Conservation (phyloP, 2,113 vertebrate species). For the Ahaetulla prasina region DNA sequence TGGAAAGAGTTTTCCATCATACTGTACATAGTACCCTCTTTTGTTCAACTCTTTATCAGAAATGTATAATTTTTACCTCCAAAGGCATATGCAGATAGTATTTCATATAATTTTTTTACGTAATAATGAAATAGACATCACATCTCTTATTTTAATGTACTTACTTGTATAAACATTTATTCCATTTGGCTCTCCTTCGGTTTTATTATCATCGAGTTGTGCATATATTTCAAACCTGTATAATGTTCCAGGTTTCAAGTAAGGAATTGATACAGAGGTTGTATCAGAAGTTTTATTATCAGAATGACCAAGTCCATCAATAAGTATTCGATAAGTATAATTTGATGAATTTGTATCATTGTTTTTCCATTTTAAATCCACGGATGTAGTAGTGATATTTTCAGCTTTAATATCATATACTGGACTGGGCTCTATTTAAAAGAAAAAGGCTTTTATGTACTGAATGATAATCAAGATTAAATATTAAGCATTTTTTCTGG, state of each 20-base stretch:
- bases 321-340: rapidly evolving
- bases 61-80: background rate
- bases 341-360: background rate
- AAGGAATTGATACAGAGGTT: background rate
- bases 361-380: constrained; percentile 38
- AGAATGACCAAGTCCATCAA: background rate
- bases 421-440: constrained; percentile 16
- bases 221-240: background rate
- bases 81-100: background rate
- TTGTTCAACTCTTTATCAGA: background rate
- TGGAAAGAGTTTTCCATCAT: background rate
- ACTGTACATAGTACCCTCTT: background rate
- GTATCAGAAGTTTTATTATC: rapidly evolving
- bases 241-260: background rate
- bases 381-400: background rate
- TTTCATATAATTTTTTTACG: background rate
- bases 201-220: background rate
- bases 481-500: background rate
- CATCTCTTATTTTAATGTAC: background rate
- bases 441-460: background rate
- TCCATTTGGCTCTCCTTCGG: background rate
- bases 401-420: constrained; percentile 26
- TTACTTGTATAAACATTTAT: too few species aligned
- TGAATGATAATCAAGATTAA: background rate
- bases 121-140: background rate